Percentiles rank a stretch among this genome's conserved stretches.
Conservation (phyloP, 2,888 invertebrate genomes). For the Pterobdella sp. region DNA sequence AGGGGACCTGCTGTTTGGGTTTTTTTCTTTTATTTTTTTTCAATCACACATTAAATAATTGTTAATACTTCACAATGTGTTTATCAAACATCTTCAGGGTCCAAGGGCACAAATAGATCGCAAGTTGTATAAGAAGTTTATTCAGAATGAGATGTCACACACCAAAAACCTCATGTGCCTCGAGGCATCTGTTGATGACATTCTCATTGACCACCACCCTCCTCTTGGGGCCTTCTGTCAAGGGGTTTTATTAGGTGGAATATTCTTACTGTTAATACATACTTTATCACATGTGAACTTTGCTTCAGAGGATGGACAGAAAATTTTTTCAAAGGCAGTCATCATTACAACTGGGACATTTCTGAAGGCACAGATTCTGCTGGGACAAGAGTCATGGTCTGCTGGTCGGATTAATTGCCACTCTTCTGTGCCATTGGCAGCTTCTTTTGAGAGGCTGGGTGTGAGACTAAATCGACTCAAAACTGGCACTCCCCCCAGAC, state of each 20-base stretch:
- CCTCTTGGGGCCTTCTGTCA: background rate
- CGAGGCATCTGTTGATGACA: slow-evolving; percentile 70
- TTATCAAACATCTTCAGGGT: slow-evolving; percentile 54
- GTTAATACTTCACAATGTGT: background rate
- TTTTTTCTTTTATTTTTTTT: background rate
- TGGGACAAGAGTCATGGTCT: slow-evolving; percentile 65
- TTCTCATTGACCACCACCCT: slow-evolving; percentile 53
- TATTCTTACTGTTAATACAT: background rate
- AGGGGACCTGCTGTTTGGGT: slow-evolving; percentile 81
- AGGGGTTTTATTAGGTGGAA: background rate
- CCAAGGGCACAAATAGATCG: slow-evolving; percentile 79
- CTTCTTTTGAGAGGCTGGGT: slow-evolving; percentile 63
- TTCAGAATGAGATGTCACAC: slow-evolving; percentile 65
- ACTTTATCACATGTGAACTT: background rate
- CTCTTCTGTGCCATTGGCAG: slow-evolving; percentile 64
- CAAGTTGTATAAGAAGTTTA: slow-evolving; percentile 64
- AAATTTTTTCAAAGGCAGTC: slow-evolving; percentile 58
- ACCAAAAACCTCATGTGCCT: slow-evolving; percentile 62
- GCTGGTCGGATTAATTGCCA: slow-evolving; percentile 75
- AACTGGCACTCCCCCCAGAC: slow-evolving; percentile 56
- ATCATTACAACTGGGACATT: slow-evolving; percentile 83
- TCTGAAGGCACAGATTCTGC: slow-evolving; percentile 73
- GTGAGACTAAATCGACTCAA: slow-evolving; percentile 72
- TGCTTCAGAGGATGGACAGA: slow-evolving; percentile 42
- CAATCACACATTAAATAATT: background rate